Evolutionary conservation across 2,113 vertebrate genomes (phyloP).

Genomic region (Bettongia penicillata): DNA sequence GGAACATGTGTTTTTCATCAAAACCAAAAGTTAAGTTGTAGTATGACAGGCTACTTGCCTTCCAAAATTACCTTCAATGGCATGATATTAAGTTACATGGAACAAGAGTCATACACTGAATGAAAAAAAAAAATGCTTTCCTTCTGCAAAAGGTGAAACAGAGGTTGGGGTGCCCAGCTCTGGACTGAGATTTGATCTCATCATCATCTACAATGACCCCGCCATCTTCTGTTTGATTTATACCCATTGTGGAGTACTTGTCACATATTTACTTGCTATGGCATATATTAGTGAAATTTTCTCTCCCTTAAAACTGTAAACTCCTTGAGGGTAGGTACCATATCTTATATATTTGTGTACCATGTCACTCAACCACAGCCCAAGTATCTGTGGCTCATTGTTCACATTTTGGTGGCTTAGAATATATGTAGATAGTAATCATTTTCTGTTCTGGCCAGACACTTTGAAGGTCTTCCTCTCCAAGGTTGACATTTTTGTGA

Average conservation of each 20-base stretch:
- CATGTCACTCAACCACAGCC: neutral
- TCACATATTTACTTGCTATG: neutral
- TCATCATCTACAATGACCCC: neutral
- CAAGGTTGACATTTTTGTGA: neutral
- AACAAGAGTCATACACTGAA: slow-evolving; percentile 62
- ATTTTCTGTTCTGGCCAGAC: too few relatives aligned
- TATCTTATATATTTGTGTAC: neutral
- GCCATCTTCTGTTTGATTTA: neutral
- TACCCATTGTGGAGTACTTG: neutral
- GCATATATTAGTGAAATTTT: neutral
- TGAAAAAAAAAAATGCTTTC: slow-evolving; percentile 23
- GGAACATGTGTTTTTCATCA: slow-evolving; percentile 73
- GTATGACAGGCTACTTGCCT: slow-evolving; percentile 59
- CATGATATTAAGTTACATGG: slow-evolving; percentile 66
- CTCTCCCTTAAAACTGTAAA: neutral
- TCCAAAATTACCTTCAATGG: slow-evolving; percentile 67
- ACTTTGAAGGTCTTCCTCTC: neutral
- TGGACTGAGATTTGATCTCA: neutral
- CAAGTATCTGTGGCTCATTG: neutral
- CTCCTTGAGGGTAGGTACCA: neutral
- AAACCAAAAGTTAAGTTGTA: slow-evolving; percentile 61
- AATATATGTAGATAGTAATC: too few relatives aligned
- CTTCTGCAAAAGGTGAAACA: slow-evolving; percentile 42
- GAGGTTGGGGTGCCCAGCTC: slow-evolving; percentile 31
- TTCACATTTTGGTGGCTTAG: neutral